Evolutionary conservation across 2,797 vertebrate species (phyloP).

Genomic region (Merluccius polli): DNA sequence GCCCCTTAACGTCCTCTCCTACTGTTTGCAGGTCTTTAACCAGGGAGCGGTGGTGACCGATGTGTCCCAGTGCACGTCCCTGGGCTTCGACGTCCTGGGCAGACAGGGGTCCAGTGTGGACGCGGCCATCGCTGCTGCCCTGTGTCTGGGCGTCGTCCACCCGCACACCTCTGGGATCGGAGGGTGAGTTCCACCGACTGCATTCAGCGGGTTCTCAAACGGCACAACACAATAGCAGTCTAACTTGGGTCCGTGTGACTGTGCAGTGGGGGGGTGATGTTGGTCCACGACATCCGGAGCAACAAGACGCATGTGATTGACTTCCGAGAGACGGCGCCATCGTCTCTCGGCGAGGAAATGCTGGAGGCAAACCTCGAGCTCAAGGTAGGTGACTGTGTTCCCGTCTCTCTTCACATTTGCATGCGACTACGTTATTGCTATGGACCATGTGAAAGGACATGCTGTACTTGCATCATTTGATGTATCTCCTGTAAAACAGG

Average conservation of each 20-base stretch:
- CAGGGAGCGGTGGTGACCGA: conserved; percentile 93
- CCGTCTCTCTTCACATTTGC: background rate
- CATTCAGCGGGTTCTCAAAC: background rate
- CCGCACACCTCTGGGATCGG: conserved; percentile 94
- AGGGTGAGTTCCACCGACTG: conserved; percentile 74
- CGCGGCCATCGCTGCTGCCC: conserved; percentile 83
- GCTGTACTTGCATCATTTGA: too few species aligned
- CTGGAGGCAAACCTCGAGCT: conserved; percentile 72
- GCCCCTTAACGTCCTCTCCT: background rate
- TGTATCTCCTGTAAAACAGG: too few species aligned
- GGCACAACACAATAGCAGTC: background rate
- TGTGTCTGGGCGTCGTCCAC: conserved; percentile 89
- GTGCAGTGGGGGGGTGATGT: conserved; percentile 92
- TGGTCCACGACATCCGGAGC: conserved; percentile 90
- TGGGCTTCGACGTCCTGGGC: conserved; percentile 84
- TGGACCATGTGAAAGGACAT: too few species aligned
- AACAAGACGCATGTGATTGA: conserved; percentile 91
- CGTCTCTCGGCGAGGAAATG: conserved; percentile 76
- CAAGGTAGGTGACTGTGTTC: conserved; percentile 69
- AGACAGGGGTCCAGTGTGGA: conserved; percentile 92
- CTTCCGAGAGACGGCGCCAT: conserved; percentile 92
- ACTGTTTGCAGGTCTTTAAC: conserved; percentile 79
- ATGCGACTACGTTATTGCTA: too few species aligned
- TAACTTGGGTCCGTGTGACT: background rate
- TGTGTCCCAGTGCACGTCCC: conserved; percentile 83